phyloP scores from a whole-genome alignment of 2,888 invertebrate genomes.

The Sesia apiformis region DNA sequence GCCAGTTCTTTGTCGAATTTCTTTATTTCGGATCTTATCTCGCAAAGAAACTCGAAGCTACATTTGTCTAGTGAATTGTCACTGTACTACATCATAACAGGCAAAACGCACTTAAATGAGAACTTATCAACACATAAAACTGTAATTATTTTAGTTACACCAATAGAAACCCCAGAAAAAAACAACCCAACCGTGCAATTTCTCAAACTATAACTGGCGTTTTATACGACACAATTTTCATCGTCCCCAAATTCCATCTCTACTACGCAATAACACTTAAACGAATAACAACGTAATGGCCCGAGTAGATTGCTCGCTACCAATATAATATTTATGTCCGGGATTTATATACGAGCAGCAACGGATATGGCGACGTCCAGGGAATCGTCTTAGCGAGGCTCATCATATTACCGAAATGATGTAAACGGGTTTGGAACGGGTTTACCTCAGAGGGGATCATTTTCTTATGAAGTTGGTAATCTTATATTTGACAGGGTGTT shows the following conservation, averaged over 20 bases:
- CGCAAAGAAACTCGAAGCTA: too few species aligned
- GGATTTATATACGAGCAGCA: constrained; percentile 32
- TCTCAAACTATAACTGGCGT: background rate
- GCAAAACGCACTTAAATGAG: too few species aligned
- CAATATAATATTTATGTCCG: constrained; percentile 51
- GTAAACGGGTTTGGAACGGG: constrained; percentile 28
- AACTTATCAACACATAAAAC: too few species aligned
- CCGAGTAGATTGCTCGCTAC: constrained; percentile 41
- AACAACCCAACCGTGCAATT: background rate
- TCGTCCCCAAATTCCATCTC: background rate
- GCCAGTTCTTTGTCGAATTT: too few species aligned
- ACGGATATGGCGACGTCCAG: constrained; percentile 42
- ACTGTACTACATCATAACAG: too few species aligned
- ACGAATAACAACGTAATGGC: constrained; percentile 26
- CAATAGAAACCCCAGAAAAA: too few species aligned
- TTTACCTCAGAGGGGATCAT: constrained; percentile 14
- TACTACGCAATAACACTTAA: constrained; percentile 30
- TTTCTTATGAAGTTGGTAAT: background rate
- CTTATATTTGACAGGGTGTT: too few species aligned
- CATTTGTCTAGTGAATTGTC: too few species aligned
- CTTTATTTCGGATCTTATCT: too few species aligned
- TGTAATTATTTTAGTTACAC: too few species aligned
- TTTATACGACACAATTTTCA: background rate
- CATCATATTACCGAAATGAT: constrained; percentile 27
- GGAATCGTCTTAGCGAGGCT: constrained; percentile 32